Evolutionary conservation across 2,888 invertebrate species (phyloP).

Genomic region (Malacosoma neustria): DNA sequence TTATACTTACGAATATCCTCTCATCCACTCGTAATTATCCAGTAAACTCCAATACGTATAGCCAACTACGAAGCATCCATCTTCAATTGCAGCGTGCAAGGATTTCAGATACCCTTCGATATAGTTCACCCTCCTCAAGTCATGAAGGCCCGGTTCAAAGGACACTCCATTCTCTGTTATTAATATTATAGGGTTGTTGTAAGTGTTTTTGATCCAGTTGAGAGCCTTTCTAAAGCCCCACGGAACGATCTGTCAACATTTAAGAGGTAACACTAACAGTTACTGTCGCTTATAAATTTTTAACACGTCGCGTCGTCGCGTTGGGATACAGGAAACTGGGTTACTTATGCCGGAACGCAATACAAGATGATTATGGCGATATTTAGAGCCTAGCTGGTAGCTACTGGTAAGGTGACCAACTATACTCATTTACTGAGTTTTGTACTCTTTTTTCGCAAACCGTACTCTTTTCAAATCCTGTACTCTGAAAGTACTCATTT

Average conservation of each 20-base stretch:
- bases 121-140: slow-evolving; percentile 66
- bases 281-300: too few relatives aligned
- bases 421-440: too few relatives aligned
- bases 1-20: slow-evolving; percentile 79
- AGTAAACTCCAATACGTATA: slow-evolving; percentile 87
- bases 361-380: too few relatives aligned
- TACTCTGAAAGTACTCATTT: too few relatives aligned
- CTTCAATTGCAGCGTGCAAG: slow-evolving; percentile 62
- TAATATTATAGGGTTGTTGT: slow-evolving; percentile 72
- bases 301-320: neutral
- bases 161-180: slow-evolving; percentile 79
- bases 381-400: too few relatives aligned
- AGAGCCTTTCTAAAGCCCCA: slow-evolving; percentile 78
- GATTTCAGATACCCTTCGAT: slow-evolving; percentile 62
- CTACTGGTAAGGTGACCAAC: too few relatives aligned
- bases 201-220: slow-evolving; percentile 76
- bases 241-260: slow-evolving; percentile 70
- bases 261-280: neutral
- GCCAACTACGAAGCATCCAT: slow-evolving; percentile 75
- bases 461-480: too few relatives aligned
- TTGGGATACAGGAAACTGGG: too few relatives aligned
- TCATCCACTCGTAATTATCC: slow-evolving; percentile 88
- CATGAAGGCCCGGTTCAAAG: slow-evolving; percentile 49
- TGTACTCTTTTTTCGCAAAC: too few relatives aligned
- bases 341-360: too few relatives aligned